A percentile compares a stretch with the other conserved stretches of the same genome.
Evolutionary conservation across 2,113 vertebrate species (phyloP).

Genomic region (Pseudorectes ferrugineus): DNA sequence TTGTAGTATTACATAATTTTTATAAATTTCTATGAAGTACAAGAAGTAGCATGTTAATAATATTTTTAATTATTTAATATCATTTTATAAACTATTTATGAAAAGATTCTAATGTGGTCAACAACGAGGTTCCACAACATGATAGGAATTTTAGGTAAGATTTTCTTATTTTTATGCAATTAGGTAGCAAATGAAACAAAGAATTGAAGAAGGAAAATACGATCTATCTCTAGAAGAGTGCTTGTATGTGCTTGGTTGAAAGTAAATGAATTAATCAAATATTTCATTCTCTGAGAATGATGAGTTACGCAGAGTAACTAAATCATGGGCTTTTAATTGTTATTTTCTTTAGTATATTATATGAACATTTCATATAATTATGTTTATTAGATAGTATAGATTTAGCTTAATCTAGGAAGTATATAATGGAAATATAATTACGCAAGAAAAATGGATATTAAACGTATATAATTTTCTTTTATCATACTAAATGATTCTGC

Average conservation of each 20-base stretch:
- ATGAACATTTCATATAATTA: conserved; percentile 29
- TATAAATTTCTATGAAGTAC: background rate
- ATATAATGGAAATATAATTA: conserved; percentile 39
- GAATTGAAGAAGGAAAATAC: background rate
- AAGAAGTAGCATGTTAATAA: background rate
- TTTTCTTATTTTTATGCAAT: background rate
- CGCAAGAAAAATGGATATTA: conserved; percentile 25
- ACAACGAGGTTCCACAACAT: background rate
- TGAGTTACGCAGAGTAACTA: background rate
- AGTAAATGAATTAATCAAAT: background rate
- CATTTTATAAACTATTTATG: background rate
- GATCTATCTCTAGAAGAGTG: background rate
- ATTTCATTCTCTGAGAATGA: background rate
- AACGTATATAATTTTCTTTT: conserved; percentile 32
- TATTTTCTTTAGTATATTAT: conserved; percentile 29
- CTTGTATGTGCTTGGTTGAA: background rate
- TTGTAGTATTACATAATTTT: background rate
- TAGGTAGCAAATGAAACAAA: background rate
- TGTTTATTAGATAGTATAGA: conserved; percentile 46
- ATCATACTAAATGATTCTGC: conserved; percentile 7
- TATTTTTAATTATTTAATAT: background rate
- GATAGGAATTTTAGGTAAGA: background rate
- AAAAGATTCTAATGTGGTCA: background rate
- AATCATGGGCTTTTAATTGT: conserved; percentile 47
- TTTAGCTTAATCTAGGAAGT: conserved; percentile 35